Base-by-base conservation (phyloP, 1,140 invertebrate species). In the Euschistus heros region DNA sequence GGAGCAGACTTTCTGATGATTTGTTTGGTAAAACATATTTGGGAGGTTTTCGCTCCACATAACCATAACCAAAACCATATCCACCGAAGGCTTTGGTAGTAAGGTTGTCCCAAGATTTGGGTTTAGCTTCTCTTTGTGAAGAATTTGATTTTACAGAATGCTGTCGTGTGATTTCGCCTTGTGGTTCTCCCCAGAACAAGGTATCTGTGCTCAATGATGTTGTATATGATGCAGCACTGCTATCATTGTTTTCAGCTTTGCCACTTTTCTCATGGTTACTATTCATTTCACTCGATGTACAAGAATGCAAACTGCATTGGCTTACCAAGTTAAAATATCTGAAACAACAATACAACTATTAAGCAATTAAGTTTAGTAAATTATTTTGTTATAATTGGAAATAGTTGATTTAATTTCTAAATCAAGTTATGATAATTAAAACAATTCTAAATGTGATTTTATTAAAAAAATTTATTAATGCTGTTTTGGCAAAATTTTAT, bases 51-150 rank as follows among this genome's bases (percentile, higher is more conserved):
- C 71, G 47, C n/a, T 73, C 72, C 6, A 70, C 65, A 54, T 72
- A 91, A 1, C 88, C 88, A 71, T 91, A 92, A 4, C 88, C 88
- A 69, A 89, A 91, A 24, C 88, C 87, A 70, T 91, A 90, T 0
- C 87, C 88, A 14, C 88, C 86, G 64, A 89, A 86, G 1, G 85
- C 84, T 76, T 90, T 90, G 0, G 87, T 89, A 0, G 87, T 85
- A 22, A 92, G 76, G 77, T 91, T 91, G 71, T 91, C 89, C 88
- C 89, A 91, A 0, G 88, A 91, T 72, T 91, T 91, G 4, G 89
- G 89, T 71, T 92, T 89, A 0, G 81, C 82, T 46, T 81, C 72
- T 50, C 74, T 75, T 68, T 84, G 83, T 2, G 68, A 67, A 5
- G 71, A 68, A 17, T 66, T 64, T 4, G 69, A 70, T 57, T 72